phyloP scores from a whole-genome alignment of 2,113 vertebrate genomes.

The Crocuta crocuta region DNA sequence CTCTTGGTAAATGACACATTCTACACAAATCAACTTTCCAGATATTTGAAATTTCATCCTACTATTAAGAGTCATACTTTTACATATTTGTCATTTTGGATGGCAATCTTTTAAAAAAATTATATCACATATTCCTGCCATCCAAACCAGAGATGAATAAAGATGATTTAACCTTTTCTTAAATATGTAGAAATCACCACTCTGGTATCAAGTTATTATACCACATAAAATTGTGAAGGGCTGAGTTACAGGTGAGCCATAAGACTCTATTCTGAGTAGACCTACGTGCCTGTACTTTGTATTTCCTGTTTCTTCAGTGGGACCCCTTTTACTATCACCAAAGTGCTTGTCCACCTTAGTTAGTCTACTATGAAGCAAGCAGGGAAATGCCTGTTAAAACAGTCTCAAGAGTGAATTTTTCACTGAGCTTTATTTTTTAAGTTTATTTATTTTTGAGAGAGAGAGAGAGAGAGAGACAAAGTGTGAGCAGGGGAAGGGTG shows the following conservation, averaged over 20 bases:
- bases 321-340: neutral
- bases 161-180: neutral
- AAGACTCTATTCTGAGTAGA: neutral
- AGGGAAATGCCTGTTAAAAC: slow-evolving; percentile 45
- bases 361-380: neutral
- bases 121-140: neutral
- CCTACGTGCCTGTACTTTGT: neutral
- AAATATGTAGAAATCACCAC: neutral
- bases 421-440: neutral
- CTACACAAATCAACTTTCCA: slow-evolving; percentile 1
- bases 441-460: too few relatives aligned
- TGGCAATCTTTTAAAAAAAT: neutral
- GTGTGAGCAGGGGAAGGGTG: too few relatives aligned
- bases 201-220: neutral
- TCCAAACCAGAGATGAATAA: slow-evolving; percentile 2
- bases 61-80: neutral
- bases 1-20: neutral
- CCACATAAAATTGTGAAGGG: neutral
- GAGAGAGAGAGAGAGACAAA: too few relatives aligned
- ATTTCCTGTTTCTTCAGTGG: neutral
- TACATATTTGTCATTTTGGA: neutral
- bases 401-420: neutral
- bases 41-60: slow-evolving; percentile 23
- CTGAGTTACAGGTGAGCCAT: neutral
- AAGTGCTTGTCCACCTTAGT: neutral